Evolutionary conservation across 2,113 vertebrate genomes (phyloP).

Genomic region (Talpa occidentalis): DNA sequence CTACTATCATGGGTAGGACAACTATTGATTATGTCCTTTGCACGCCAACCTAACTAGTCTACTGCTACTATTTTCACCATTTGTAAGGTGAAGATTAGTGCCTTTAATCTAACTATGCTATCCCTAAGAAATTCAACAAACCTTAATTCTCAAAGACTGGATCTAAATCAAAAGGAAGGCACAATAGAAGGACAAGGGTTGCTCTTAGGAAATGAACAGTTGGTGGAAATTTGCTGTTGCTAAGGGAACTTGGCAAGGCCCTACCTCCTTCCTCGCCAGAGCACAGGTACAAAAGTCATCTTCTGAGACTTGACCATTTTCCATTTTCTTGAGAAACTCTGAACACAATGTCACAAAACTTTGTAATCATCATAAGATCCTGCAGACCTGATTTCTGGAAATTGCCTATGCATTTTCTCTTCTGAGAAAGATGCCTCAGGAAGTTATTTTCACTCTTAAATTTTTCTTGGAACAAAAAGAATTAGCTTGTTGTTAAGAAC

Average conservation of each 20-base stretch:
- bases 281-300: background rate
- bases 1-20: background rate
- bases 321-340: constrained; percentile 51
- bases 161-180: background rate
- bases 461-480: constrained; percentile 69
- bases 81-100: background rate
- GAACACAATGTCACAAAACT: constrained; percentile 32
- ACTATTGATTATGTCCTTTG: background rate
- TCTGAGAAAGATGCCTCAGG: constrained; percentile 62
- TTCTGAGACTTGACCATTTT: background rate
- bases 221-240: background rate
- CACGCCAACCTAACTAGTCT: background rate
- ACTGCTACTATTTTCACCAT: background rate
- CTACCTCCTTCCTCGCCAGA: background rate
- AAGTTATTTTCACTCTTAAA: constrained; percentile 65
- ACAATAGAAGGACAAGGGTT: background rate
- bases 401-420: constrained; percentile 61
- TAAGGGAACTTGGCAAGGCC: background rate
- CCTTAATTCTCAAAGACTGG: background rate
- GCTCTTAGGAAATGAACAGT: background rate
- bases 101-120: background rate
- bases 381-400: constrained; percentile 64
- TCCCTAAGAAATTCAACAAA: background rate
- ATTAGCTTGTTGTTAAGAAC: constrained; percentile 64
- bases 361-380: constrained; percentile 46